phyloP scores from a whole-genome alignment of 2,888 invertebrate genomes.

The Branchinecta sandiegonensis region DNA sequence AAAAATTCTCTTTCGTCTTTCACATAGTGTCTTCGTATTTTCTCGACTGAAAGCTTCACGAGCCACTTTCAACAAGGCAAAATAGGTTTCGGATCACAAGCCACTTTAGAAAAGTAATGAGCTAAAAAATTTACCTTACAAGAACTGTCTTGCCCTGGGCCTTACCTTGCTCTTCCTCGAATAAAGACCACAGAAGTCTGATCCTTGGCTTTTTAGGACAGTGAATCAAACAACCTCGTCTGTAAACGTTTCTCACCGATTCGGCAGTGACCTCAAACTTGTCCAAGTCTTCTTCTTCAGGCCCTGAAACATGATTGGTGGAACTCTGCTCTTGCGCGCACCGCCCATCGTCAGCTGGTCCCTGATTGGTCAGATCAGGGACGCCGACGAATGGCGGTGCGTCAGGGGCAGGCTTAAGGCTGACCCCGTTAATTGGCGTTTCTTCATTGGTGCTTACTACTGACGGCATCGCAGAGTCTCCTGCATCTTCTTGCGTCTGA shows the following conservation, averaged over 20 bases:
- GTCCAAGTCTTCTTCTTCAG: slow-evolving; percentile 25
- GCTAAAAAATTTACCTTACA: too few relatives aligned
- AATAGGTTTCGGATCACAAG: too few relatives aligned
- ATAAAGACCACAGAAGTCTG: slow-evolving; percentile 41
- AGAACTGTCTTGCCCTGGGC: too few relatives aligned
- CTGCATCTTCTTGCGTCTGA: not conserved
- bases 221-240: slow-evolving; percentile 40
- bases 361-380: not conserved
- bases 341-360: slow-evolving; percentile 2
- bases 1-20: too few relatives aligned
- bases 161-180: slow-evolving; percentile 41
- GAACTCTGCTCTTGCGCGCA: slow-evolving; percentile 25
- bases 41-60: too few relatives aligned
- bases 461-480: too few relatives aligned
- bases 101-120: too few relatives aligned
- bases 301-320: slow-evolving; percentile 27
- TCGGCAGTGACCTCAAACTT: slow-evolving; percentile 29
- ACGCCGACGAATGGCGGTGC: not conserved
- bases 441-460: not conserved
- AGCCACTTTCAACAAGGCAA: too few relatives aligned
- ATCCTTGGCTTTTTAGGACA: slow-evolving; percentile 40
- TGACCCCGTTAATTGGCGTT: slow-evolving; percentile 16
- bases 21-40: too few relatives aligned
- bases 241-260: slow-evolving; percentile 38
- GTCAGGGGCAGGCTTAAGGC: not conserved